Evolutionary conservation across 64 coral and sea anemone species (phyloP).

Genomic region (Platygyra sinensis): DNA sequence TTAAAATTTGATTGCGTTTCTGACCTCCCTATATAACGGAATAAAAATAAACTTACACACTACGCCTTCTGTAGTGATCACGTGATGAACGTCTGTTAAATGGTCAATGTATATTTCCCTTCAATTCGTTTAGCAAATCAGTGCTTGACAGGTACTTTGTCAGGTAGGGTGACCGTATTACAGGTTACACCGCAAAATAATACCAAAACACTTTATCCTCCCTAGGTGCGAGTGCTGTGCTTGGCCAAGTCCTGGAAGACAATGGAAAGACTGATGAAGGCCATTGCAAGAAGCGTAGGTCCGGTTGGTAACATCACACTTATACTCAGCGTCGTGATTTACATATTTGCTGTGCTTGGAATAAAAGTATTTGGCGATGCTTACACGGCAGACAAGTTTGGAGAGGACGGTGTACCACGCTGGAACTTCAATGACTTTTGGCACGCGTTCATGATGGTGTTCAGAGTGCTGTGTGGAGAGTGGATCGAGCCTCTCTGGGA

Average conservation of each 20-base stretch:
- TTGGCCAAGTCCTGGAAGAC: slow-evolving; percentile 93
- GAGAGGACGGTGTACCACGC: slow-evolving; percentile 60
- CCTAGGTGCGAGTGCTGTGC: slow-evolving; percentile 82
- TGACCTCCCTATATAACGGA: no score
- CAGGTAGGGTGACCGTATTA: neutral
- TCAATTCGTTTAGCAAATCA: no score
- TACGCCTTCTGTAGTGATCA: no score
- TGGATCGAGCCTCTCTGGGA: slow-evolving; percentile 95
- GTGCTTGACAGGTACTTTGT: no score
- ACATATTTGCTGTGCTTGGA: slow-evolving; percentile 92
- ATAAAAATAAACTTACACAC: no score
- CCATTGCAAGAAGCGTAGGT: slow-evolving; percentile 86
- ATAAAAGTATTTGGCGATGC: slow-evolving; percentile 80
- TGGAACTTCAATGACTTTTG: slow-evolving; percentile 97
- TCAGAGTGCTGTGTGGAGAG: slow-evolving; percentile 91
- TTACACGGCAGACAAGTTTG: slow-evolving; percentile 76
- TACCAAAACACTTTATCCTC: neutral
- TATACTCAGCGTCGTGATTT: slow-evolving; percentile 83
- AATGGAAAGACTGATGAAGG: slow-evolving; percentile 83
- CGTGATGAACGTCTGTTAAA: no score
- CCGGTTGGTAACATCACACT: slow-evolving; percentile 90
- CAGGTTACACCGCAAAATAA: no score
- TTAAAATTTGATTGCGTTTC: no score
- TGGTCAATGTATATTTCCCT: no score
- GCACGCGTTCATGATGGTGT: slow-evolving; percentile 98